Evolutionary conservation across 2,113 vertebrate species (phyloP).

Genomic region (Oryzias woworae): DNA sequence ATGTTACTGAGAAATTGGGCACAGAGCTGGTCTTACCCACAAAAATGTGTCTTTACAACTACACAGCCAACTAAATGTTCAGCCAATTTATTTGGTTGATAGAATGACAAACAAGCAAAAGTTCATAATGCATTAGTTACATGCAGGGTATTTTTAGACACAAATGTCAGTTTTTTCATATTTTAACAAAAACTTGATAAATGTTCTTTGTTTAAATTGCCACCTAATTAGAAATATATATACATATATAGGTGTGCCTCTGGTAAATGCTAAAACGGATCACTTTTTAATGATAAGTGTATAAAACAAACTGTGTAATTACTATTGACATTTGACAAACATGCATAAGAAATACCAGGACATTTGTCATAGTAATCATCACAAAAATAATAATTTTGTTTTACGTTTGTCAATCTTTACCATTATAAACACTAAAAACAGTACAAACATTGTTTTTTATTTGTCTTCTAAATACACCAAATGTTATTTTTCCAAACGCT

Average conservation of each 20-base stretch:
- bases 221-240: too few species aligned
- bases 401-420: slow-evolving; percentile 15
- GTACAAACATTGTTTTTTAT: slow-evolving; percentile 32
- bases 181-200: slow-evolving; percentile 7
- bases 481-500: slow-evolving; percentile 52
- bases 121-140: slow-evolving; percentile 31
- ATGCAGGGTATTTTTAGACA: slow-evolving; percentile 29
- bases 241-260: too few species aligned
- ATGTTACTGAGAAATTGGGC: not conserved
- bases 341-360: slow-evolving; percentile 35
- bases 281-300: slow-evolving; percentile 37
- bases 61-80: slow-evolving; percentile 17
- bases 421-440: slow-evolving; percentile 30
- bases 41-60: slow-evolving; percentile 1
- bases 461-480: slow-evolving; percentile 33
- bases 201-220: slow-evolving; percentile 20
- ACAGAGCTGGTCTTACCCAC: not conserved
- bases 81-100: slow-evolving; percentile 65
- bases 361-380: slow-evolving; percentile 26
- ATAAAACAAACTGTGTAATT: slow-evolving; percentile 45
- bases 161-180: slow-evolving; percentile 25
- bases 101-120: slow-evolving; percentile 55
- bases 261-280: slow-evolving; percentile 1
- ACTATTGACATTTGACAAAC: slow-evolving; percentile 27
- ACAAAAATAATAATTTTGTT: slow-evolving; percentile 42